Percentiles rank a stretch among this genome's conserved stretches.
phyloP scores from a whole-genome alignment of 2,888 invertebrate genomes.

The Drosophila pegasa region DNA sequence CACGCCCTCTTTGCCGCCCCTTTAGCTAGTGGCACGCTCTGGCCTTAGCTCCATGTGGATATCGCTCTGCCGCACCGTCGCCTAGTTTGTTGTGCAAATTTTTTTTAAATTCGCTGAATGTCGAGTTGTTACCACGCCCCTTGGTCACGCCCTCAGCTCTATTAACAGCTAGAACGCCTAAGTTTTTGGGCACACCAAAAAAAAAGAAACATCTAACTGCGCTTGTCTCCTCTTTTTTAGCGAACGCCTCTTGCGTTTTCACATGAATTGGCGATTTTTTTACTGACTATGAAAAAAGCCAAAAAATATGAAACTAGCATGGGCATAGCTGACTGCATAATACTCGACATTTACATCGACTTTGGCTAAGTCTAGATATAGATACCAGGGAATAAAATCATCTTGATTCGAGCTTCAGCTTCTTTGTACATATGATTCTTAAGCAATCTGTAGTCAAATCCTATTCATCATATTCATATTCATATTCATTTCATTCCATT shows the following conservation, averaged over 20 bases:
- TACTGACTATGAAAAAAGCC: conserved; percentile 16
- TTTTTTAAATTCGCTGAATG: conserved; percentile 55
- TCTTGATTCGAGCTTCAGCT: no score
- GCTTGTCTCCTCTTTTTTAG: conserved; percentile 22
- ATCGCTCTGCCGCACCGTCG: conserved; percentile 44
- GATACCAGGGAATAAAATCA: no score
- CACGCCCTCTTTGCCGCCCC: background rate
- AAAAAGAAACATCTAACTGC: conserved; percentile 22
- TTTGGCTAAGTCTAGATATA: no score
- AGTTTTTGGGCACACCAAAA: conserved; percentile 61
- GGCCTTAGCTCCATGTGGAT: conserved; percentile 14
- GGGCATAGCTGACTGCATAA: background rate
- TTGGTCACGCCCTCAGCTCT: background rate
- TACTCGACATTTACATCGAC: background rate
- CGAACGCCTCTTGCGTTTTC: conserved; percentile 47
- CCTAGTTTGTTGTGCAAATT: conserved; percentile 62
- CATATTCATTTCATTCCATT: background rate
- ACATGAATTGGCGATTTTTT: conserved; percentile 70
- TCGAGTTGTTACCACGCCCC: conserved; percentile 12
- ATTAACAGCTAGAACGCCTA: conserved; percentile 19
- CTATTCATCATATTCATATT: no score
- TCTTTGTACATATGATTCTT: no score
- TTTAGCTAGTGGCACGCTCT: background rate
- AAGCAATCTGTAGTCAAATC: no score
- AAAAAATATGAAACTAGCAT: background rate